A percentile compares a stretch with the other conserved stretches of the same genome.
These are phyloP conservation scores for Scrobipalpa atriplicella DNA, from an alignment of 2,888 invertebrate species.

Conservation along the genomic window DNA sequence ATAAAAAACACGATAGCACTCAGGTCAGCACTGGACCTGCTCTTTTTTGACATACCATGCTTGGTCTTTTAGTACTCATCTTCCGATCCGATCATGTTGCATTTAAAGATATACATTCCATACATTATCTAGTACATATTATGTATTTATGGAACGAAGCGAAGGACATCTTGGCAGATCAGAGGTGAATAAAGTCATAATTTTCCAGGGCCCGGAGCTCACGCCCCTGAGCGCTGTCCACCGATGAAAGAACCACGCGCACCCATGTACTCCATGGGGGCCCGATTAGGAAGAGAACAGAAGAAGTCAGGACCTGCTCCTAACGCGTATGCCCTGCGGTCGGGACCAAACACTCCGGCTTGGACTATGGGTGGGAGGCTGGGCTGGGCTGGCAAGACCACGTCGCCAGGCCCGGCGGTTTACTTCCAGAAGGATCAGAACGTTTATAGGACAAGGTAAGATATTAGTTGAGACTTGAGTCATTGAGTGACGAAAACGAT, in stretches of 20 bases:
- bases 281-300: slow-evolving; percentile 56
- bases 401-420: slow-evolving; percentile 80
- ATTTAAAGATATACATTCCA: too few relatives aligned
- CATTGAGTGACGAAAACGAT: too few relatives aligned
- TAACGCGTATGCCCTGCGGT: slow-evolving; percentile 79
- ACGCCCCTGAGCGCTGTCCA: slow-evolving; percentile 83
- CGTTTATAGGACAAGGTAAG: slow-evolving; percentile 60
- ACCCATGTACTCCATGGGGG: slow-evolving; percentile 83
- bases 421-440: slow-evolving; percentile 74
- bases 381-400: slow-evolving; percentile 55
- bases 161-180: too few relatives aligned
- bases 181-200: slow-evolving; percentile 37
- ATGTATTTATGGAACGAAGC: too few relatives aligned
- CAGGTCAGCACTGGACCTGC: too few relatives aligned
- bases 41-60: too few relatives aligned
- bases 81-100: too few relatives aligned
- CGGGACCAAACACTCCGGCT: slow-evolving; percentile 71
- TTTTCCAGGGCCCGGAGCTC: slow-evolving; percentile 86
- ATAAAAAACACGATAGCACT: too few relatives aligned
- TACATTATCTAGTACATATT: too few relatives aligned
- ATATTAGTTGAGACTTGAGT: too few relatives aligned
- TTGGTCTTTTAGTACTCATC: too few relatives aligned
- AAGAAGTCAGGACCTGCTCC: slow-evolving; percentile 81
- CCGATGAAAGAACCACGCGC: slow-evolving; percentile 77
- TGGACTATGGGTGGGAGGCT: slow-evolving; percentile 71